phyloP scores from a whole-genome alignment of 2,797 vertebrate genomes.

The Gadopsis marmoratus region DNA sequence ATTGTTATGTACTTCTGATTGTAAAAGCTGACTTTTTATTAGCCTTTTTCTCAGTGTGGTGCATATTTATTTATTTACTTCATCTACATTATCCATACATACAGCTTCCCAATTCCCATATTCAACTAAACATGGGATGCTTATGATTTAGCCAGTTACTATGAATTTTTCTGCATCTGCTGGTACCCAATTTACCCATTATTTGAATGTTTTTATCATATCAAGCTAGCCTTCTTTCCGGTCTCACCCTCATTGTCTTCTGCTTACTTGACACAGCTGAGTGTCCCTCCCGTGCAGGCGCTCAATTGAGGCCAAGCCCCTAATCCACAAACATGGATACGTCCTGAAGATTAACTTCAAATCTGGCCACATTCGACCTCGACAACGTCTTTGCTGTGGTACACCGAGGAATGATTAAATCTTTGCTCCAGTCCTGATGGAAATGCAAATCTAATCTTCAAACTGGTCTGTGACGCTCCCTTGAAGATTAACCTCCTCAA shows the following conservation, averaged over 20 bases:
- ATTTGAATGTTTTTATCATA: conserved; percentile 56
- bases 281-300: conserved; percentile 71
- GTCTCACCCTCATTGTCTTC: background rate
- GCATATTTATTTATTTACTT: background rate
- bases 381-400: conserved; percentile 85
- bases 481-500: conserved; percentile 81
- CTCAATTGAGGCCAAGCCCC: conserved; percentile 81
- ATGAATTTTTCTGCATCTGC: background rate
- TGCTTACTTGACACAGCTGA: conserved; percentile 53
- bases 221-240: background rate
- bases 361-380: conserved; percentile 85
- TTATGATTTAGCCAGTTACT: background rate
- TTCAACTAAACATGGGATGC: background rate
- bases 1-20: background rate
- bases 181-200: no score
- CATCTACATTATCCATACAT: background rate
- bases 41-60: background rate
- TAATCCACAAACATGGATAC: conserved; percentile 87
- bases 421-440: conserved; percentile 83
- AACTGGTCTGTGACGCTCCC: conserved; percentile 75
- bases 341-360: conserved; percentile 87
- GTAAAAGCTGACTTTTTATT: background rate
- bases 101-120: background rate
- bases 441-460: conserved; percentile 84
- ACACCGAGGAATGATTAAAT: conserved; percentile 89